These are phyloP conservation scores for Lasioglossum zephyrum DNA, from an alignment of 2,888 invertebrate species.

Conservation along the genomic window DNA sequence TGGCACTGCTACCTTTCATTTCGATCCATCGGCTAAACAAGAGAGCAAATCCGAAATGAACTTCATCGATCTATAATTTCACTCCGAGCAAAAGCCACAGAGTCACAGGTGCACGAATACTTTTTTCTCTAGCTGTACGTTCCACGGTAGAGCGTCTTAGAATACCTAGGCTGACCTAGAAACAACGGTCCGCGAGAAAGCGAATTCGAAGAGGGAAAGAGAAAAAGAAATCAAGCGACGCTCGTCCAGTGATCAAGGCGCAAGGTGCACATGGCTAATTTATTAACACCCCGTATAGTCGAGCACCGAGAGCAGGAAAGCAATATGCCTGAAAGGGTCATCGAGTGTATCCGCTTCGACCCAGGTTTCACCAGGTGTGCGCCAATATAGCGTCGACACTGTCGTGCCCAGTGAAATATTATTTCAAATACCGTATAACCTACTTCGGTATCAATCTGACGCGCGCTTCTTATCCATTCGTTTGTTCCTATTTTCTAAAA, in stretches of 20 bases:
- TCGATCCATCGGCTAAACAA: not conserved
- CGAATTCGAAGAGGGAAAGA: constrained; percentile 4
- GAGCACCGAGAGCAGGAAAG: constrained; percentile 16
- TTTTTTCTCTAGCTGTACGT: not conserved
- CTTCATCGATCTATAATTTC: not conserved
- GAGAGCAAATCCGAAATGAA: not conserved
- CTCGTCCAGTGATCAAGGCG: not conserved
- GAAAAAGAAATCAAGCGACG: not conserved
- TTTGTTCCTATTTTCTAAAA: not conserved
- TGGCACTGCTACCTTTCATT: not conserved
- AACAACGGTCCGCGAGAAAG: constrained; percentile 12
- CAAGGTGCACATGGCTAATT: not conserved
- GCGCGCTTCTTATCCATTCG: not conserved
- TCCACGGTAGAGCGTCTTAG: constrained; percentile 8
- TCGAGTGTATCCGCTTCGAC: constrained; percentile 10
- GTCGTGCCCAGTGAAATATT: not conserved
- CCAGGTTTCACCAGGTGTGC: constrained; percentile 20
- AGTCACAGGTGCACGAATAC: not conserved
- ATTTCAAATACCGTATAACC: not conserved
- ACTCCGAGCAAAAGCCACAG: not conserved
- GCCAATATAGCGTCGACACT: constrained; percentile 32
- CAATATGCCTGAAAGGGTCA: constrained; percentile 22
- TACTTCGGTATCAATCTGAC: not conserved
- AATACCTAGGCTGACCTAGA: constrained; percentile 24
- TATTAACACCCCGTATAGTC: constrained; percentile 18